Conservation (phyloP, 2,797 vertebrate genomes). For the Hemibagrus guttatus region DNA sequence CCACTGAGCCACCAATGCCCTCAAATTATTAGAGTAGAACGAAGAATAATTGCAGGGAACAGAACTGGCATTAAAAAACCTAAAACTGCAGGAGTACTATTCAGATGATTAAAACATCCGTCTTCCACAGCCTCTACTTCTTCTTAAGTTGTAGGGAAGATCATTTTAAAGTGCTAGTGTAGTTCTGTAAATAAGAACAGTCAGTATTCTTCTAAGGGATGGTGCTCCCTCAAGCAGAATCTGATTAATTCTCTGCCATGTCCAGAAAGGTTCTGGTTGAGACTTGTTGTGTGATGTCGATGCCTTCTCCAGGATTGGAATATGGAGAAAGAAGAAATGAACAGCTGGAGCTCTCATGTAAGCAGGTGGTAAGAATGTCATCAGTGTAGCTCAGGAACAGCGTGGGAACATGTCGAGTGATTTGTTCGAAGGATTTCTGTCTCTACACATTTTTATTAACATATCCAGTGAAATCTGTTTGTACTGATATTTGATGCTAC, state of each 20-base stretch:
- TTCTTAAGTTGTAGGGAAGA: background rate
- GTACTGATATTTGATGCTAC: background rate
- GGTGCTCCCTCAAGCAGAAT: background rate
- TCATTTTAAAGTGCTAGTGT: background rate
- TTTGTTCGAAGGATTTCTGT: background rate
- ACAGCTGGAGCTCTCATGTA: background rate
- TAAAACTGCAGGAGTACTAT: too few relatives aligned
- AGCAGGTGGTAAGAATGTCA: conserved; percentile 1
- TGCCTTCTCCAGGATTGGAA: background rate
- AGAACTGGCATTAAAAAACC: too few relatives aligned
- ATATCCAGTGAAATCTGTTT: background rate
- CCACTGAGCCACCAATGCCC: too few relatives aligned
- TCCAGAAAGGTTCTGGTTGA: background rate
- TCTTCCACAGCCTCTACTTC: too few relatives aligned
- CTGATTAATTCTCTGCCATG: background rate
- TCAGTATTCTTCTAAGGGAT: background rate
- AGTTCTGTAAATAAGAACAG: background rate
- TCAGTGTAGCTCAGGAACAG: background rate
- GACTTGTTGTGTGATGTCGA: background rate
- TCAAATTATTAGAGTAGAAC: too few relatives aligned
- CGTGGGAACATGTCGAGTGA: background rate
- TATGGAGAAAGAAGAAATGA: background rate
- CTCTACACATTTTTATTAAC: background rate
- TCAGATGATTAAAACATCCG: too few relatives aligned
- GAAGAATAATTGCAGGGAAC: too few relatives aligned